Evolutionary conservation across 2,113 vertebrate species (phyloP).

Genomic region (Grus americana): DNA sequence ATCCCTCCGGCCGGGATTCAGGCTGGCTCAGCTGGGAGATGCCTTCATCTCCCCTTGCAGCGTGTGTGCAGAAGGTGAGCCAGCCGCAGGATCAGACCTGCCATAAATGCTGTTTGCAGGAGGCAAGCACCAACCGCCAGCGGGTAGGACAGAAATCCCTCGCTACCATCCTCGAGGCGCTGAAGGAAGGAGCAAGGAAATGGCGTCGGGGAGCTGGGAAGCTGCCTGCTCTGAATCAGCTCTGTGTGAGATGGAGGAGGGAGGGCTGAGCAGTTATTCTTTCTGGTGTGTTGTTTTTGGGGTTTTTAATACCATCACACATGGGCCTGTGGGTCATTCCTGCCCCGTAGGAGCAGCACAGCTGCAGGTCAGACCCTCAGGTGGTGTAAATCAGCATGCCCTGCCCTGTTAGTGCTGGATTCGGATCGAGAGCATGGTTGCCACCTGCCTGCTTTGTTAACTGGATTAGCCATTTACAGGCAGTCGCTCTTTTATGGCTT

Average conservation of each 20-base stretch:
- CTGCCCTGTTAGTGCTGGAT: rapidly evolving
- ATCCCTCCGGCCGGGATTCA: not conserved
- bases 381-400: rapidly evolving
- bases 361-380: not conserved
- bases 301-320: not conserved
- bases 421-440: not conserved
- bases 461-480: constrained; percentile 34
- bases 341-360: not conserved
- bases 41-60: not conserved
- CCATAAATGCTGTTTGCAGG: not conserved
- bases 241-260: not conserved
- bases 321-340: rapidly evolving
- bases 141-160: not conserved
- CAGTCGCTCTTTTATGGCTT: constrained; percentile 37
- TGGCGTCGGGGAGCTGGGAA: not conserved
- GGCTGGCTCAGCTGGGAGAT: not conserved
- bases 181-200: not conserved
- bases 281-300: not conserved
- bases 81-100: not conserved
- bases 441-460: constrained; percentile 26
- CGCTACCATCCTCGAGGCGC: rapidly evolving
- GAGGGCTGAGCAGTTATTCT: too few relatives aligned
- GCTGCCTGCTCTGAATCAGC: not conserved
- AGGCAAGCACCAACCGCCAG: rapidly evolving
- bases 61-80: not conserved